Evolutionary conservation across 2,888 invertebrate species (phyloP).

Genomic region (Aphrophora alni): DNA sequence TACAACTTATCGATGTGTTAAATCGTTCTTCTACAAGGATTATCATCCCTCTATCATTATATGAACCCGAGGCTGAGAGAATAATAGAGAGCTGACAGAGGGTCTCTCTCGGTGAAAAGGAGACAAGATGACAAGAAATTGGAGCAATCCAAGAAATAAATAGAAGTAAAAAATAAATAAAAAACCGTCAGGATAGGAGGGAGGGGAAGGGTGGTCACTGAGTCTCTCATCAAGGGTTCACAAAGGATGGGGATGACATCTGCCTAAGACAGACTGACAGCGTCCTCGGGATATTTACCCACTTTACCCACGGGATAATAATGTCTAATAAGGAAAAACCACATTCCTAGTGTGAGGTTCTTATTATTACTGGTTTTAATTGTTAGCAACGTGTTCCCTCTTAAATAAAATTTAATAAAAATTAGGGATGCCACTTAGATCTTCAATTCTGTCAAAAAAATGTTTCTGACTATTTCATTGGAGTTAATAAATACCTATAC

Average conservation of each 20-base stretch:
- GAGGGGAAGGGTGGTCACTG: not conserved
- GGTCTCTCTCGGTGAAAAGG: slow-evolving; percentile 9
- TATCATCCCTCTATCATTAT: slow-evolving; percentile 2
- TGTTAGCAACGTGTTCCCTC: too few relatives aligned
- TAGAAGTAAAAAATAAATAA: not conserved
- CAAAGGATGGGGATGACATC: not conserved
- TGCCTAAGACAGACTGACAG: slow-evolving; percentile 14
- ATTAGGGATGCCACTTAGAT: too few relatives aligned
- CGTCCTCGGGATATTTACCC: slow-evolving; percentile 1
- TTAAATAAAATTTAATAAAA: too few relatives aligned
- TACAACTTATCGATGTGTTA: not conserved
- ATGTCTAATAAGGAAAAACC: not conserved
- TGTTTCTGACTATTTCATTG: too few relatives aligned
- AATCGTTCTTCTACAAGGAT: not conserved
- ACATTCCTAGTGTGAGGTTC: too few relatives aligned
- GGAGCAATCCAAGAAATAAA: slow-evolving; percentile 24
- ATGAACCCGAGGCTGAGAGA: not conserved
- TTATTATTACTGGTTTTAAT: too few relatives aligned
- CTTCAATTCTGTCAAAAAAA: too few relatives aligned
- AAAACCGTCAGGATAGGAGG: not conserved
- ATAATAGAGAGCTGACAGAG: slow-evolving; percentile 19
- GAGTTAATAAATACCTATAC: too few relatives aligned
- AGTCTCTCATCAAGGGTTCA: not conserved
- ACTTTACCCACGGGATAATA: not conserved
- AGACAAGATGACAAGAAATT: slow-evolving; percentile 32